Percentiles rank a stretch among this genome's conserved stretches.
Conservation (phyloP, 1,140 invertebrate species). For the Hirudo medicinalis region DNA sequence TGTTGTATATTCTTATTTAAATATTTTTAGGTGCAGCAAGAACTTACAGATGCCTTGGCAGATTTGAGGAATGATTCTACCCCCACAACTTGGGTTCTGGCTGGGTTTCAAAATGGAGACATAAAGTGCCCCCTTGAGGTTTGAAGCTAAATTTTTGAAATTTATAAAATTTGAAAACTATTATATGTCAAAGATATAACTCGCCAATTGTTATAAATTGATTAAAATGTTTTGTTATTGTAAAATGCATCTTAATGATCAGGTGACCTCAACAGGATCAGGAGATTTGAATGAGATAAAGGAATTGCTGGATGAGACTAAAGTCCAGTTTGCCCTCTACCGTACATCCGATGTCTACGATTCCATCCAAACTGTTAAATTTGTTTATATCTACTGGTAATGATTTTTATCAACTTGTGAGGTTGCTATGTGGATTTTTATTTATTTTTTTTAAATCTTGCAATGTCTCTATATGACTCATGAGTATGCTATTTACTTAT, state of each 20-base stretch:
- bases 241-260: neutral
- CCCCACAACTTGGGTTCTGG: conserved; percentile 28
- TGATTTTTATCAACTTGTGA: conserved; percentile 9
- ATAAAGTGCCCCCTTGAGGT: conserved; percentile 31
- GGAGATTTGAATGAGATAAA: conserved; percentile 30
- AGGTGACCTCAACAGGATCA: conserved; percentile 23
- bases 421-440: too few species aligned
- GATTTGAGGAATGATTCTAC: conserved; percentile 27
- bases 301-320: conserved; percentile 25
- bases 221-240: conserved; percentile 21
- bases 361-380: conserved; percentile 36
- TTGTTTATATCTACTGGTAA: conserved; percentile 39
- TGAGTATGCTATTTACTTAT: too few species aligned
- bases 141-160: neutral
- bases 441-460: too few species aligned
- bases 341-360: conserved; percentile 32
- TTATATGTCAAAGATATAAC: too few species aligned
- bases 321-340: conserved; percentile 34
- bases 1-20: conserved; percentile 1
- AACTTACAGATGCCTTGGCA: conserved; percentile 28
- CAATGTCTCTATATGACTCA: too few species aligned
- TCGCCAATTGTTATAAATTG: too few species aligned
- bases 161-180: neutral
- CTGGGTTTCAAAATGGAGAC: conserved; percentile 30
- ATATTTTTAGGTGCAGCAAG: conserved; percentile 23